A percentile compares a stretch with the other conserved stretches of the same genome.
Conservation (phyloP, 1,140 invertebrate genomes). For the Conus ventricosus region DNA sequence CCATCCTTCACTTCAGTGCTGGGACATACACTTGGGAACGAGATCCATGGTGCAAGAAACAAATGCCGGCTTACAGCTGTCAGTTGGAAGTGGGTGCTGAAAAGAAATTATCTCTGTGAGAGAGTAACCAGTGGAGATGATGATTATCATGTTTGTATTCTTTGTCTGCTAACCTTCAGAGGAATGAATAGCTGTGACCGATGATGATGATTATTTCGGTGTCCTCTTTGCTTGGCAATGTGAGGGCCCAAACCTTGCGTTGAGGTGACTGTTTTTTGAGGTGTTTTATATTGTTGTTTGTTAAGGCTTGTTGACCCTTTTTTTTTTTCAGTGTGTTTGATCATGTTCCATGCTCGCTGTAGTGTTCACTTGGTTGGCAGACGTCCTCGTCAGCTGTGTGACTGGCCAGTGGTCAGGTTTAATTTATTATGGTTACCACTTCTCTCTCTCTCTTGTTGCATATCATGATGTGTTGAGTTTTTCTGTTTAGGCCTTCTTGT, state of each 20-base stretch:
- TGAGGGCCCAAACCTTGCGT: background rate
- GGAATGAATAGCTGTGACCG: background rate
- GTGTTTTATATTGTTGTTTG: background rate
- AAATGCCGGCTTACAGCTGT: no score
- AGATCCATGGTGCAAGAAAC: background rate
- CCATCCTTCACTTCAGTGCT: background rate
- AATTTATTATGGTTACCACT: background rate
- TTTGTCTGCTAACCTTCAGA: background rate
- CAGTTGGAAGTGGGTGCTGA: no score
- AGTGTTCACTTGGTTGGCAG: background rate
- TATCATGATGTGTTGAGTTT: conserved; percentile 11
- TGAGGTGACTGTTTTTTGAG: background rate
- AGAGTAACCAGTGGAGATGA: no score
- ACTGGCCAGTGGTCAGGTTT: background rate
- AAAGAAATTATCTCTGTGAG: no score
- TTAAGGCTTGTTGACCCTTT: background rate
- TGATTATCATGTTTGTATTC: background rate
- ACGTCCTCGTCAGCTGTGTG: background rate
- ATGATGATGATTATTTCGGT: no score
- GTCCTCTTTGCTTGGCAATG: no score
- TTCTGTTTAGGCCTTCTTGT: conserved; percentile 2
- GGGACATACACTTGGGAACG: no score
- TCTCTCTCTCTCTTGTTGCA: background rate
- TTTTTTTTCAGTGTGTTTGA: background rate
- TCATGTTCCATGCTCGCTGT: background rate